phyloP scores from a whole-genome alignment of 2,113 vertebrate species.

The Pachycephala philippinensis region DNA sequence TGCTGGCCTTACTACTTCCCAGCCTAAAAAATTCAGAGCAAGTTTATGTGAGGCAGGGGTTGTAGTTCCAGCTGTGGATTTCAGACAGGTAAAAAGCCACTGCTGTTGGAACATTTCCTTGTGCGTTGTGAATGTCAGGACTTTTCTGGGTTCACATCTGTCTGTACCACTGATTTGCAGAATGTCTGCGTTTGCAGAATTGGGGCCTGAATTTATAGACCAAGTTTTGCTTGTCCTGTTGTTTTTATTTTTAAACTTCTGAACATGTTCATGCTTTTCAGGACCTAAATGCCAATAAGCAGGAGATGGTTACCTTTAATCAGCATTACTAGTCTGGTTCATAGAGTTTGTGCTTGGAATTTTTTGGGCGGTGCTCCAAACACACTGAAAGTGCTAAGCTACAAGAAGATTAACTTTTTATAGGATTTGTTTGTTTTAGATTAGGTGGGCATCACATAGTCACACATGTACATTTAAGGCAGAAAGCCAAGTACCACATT shows the following conservation, averaged over 20 bases:
- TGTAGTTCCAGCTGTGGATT: not conserved
- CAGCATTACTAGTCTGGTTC: not conserved
- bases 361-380: not conserved
- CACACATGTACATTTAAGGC: not conserved
- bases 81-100: not conserved
- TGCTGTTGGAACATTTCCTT: not conserved
- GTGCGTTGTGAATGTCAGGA: not conserved
- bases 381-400: not conserved
- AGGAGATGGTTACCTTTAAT: not conserved
- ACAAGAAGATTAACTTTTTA: constrained; percentile 5
- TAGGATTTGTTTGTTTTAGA: not conserved
- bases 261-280: not conserved
- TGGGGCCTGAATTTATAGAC: not conserved
- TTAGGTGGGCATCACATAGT: not conserved
- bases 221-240: not conserved
- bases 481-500: not conserved
- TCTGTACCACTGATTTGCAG: not conserved
- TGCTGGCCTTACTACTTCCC: not conserved
- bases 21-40: not conserved
- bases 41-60: not conserved
- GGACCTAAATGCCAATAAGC: not conserved
- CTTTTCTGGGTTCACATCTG: not conserved
- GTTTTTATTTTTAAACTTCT: not conserved
- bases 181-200: not conserved
- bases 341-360: not conserved